Evolutionary conservation across 2,888 invertebrate species (phyloP), one percentile per base, ranked within the genome.

Genomic region (Parnassius glacialis): DNA sequence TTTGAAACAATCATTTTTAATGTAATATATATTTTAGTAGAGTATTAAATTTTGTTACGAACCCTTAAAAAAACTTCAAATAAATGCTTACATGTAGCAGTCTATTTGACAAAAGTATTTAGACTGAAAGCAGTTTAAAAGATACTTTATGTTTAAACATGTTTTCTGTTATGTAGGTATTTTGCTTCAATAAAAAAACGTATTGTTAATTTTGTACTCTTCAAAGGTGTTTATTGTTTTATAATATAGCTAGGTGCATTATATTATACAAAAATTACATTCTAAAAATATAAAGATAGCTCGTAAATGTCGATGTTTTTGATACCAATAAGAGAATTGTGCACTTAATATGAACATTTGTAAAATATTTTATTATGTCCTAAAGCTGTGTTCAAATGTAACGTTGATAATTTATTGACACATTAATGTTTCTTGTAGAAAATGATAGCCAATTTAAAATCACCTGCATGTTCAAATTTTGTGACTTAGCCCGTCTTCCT

Each of bases 401-500:
- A 54, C 16, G 16, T 42, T 9, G 16, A 41, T n/a, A 51, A 61
- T 57, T 57, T 61, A 61, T 57, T 41, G 47, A 16, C 42, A 41
- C 48, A 56, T 61, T 57, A 61, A 57, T 52, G 52, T 61, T 61
- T 12, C 13, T 47, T n/a, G 45, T 10, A 52, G 52, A 52, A 52
- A 47, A 42, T 52, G 56, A 52, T 52, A 52, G 52, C 42, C 44
- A 42, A 45, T 61, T 52, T 25, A 50, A 42, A 52, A 45, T 50
- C 57, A 41, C 52, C 47, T 61, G 61, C 57, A 52, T 41, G 42
- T 57, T 61, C 52, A 47, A 45, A 52, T 2, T 52, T 56, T 47
- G 52, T 52, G 11, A 44, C 44, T 61, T 47, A 20, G 45, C 47
- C 69, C 72, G 66, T 65, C 68, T 66, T 68, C 65, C 73, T 67